Evolutionary conservation across 2,113 vertebrate genomes (phyloP), one percentile per base, ranked within the genome.

Genomic region (Xerus inauris): DNA sequence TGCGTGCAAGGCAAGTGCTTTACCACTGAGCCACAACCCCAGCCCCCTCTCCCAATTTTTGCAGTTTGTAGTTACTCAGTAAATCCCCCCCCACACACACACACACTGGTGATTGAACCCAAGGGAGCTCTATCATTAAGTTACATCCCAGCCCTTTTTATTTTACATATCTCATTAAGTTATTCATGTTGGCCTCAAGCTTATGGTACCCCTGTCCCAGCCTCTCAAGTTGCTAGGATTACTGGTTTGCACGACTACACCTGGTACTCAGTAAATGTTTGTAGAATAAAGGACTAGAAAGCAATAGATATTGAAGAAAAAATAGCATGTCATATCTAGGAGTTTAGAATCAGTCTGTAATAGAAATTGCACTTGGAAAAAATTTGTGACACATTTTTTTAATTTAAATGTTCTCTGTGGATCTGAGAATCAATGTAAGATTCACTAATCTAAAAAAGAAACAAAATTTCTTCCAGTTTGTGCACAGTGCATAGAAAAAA

Each of bases 271-370:
- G 30, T 94, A 91, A 84, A 64, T 96, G 94, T 64, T 64, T 96
- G 38, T 82, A 87, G 30, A 90, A 80, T 90, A 91, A 85, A 91
- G 57, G 24, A 92, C 85, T 64, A 62, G 24, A 77, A 2, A 65
- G 45, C 49, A 87, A 38, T 87, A 71, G 22, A 91, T 96, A 88
- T 14, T 90, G 71, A 95, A 79, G 65, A 69, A 90, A 95, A 87
- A 77, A 57, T 75, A 73, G 57, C 6, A 59, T 64, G 26, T n/a
- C 69, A 62, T 75, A n/a, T 86, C 49, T 3, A 85, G 38, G 26
- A 82, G 45, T 94, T 97, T 83, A 82, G 6, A 79, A 57, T 62
- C 24, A 80, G 32, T 73, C 65, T 77, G 12, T 90, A 35, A 32
- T 86, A 87, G 86, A 42, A 95, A 88, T 90, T 96, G 3, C 6